Evolutionary conservation across 2,888 invertebrate genomes (phyloP), one percentile per base, ranked within the genome.

Genomic region (Sarcophaga rosellei): DNA sequence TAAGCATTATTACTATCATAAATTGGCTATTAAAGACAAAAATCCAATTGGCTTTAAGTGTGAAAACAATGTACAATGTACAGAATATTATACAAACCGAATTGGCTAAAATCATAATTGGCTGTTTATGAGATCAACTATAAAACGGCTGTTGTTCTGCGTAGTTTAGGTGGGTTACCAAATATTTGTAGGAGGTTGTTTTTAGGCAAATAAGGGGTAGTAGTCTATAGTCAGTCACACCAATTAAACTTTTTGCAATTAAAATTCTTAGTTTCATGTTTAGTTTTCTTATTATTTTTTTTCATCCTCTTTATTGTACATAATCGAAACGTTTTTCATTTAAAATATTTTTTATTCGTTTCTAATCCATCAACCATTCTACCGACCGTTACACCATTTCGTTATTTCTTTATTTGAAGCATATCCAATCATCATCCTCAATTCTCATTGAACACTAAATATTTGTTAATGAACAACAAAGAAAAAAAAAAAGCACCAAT

Each of bases 1-100:
- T 85, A 85, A 82, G 80, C 84, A 79, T 82, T 72, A 69, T 61
- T 62, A 70, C 68, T 77, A 63, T 82, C 88, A 81, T 20, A 84
- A 90, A 92, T 91, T 90, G 92, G 91, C 90, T 88, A 82, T 90
- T 88, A 91, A 90, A 89, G 88, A 91, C 91, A 91, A 91, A 91
- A 91, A 92, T 92, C 92, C 91, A 92, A 92, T 92, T 92, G 91
- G 91, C 91, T 90, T 78, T 57, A 76, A 84, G 45, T 57, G 57
- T 62, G 59, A 73, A 45, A 20, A 66, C n/a, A 35, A 72, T 35
- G 23, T 70, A 73, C 59, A 47, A 76, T 21, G 62, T 62, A 57
- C 20, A 53, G 57, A 76, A 81, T 35, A 35, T 35, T 35, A 35
- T 59, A 53, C 53, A 53, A 66, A 25, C 47, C 44, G 45, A 85